Evolutionary conservation across 2,888 invertebrate genomes (phyloP), one percentile per base, ranked within the genome.

Genomic region (Pachycephus smyrnensis): DNA sequence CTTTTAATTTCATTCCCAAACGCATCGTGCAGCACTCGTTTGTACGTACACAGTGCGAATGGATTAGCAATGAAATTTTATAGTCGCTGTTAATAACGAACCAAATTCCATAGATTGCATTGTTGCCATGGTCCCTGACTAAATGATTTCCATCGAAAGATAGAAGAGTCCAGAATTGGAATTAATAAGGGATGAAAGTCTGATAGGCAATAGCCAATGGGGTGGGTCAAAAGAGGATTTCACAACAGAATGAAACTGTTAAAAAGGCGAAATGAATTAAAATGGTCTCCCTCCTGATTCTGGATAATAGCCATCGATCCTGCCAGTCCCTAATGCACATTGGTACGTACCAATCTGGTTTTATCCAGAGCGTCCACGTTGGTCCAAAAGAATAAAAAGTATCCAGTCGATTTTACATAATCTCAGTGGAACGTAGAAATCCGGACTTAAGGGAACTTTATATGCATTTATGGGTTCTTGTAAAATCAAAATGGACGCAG

Each of bases 1-100:
- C 79, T 73, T 80, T 83, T 79, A 79, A 81, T 83, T 83, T 81
- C 80, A 80, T 78, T 77, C 55, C 78, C 69, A 55, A 55, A 55
- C 55, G 23, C 55, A 55, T 55, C 23, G 55, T 55, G 55, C 55
- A 23, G 9, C 55, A 55, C 55, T 55, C 23, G 23, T 9, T 55
- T 55, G 9, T 9, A 6, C 23, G 40, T 55, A 9, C 2, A 23
- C 0, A 55, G 9, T 55, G 23, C 55, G 23, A 23, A 55, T 55
- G 55, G 55, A 55, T 55, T 23, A 23, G 55, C 55, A 23, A 9
- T 55, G 55, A 23, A 23, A 55, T 55, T 55, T 23, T 55, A 55
- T 55, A 23, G 55, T 55, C 23, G 23, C 2, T 23, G 9, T 55
- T 55, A 23, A 55, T 55, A 55, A 55, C 9, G 0, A 55, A 55